Conservation (phyloP, 92 coral and sea anemone genomes). For the Palythoa grandiflora region DNA sequence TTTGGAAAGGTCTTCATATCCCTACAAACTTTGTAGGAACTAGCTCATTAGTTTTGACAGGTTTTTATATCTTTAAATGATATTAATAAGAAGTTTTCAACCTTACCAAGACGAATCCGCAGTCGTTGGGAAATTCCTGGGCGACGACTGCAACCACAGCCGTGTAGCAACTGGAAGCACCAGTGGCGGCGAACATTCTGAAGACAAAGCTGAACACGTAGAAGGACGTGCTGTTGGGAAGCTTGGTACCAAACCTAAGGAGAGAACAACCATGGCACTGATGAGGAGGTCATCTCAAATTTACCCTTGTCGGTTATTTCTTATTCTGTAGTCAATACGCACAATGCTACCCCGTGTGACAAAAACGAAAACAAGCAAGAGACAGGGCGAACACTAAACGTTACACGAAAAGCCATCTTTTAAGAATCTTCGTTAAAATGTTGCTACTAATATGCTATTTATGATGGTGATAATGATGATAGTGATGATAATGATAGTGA, state of each 20-base stretch:
- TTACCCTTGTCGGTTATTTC: neutral
- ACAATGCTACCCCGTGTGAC: neutral
- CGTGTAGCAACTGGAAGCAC: neutral
- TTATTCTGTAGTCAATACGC: neutral
- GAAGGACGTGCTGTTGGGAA: conserved; percentile 5
- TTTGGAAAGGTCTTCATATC: no score
- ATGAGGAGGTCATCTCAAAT: neutral
- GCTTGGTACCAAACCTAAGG: conserved; percentile 11
- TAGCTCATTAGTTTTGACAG: no score
- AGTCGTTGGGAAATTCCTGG: neutral
- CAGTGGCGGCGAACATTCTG: neutral
- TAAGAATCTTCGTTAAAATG: no score
- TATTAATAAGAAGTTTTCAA: neutral
- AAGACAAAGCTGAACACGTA: conserved; percentile 4
- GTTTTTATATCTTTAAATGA: no score
- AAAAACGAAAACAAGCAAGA: no score
- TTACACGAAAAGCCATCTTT: no score
- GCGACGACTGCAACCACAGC: neutral
- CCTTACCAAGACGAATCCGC: conserved; percentile 12
- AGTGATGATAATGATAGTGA: neutral
- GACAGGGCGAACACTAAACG: no score
- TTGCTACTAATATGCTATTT: no score
- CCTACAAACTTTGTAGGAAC: no score
- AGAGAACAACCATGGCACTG: neutral
- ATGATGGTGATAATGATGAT: no score